Base-by-base conservation (phyloP, 2,113 vertebrate species). In the Chloropsis cyanopogon region DNA sequence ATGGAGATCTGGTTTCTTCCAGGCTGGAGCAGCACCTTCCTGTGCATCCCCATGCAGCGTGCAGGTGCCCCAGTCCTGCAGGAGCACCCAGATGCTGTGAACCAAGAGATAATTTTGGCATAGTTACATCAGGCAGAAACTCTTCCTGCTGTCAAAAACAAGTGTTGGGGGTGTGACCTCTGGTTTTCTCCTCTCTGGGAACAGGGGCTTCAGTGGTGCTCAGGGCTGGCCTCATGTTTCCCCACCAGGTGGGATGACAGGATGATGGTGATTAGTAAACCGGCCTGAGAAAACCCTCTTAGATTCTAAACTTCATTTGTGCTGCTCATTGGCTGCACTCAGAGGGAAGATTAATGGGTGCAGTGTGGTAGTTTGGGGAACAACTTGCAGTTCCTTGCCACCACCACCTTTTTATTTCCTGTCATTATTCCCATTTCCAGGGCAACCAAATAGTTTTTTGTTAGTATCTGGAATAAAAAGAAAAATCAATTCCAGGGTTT, bases 221-320 rank as follows among this genome's bases (percentile, higher is more conserved):
- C 71, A 46, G 68, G 44, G 25, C 2, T 94, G 82, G 56, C 82
- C 72, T 95, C 64, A 37, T 0, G 0, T 70, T 69, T 71, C 82
- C 68, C 31, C 60, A 35, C 21, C 7, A 11, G 59, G 66, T 0
- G 4, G 64, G 73, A 56, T 39, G 66, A 65, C 0, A 4, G 75
- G 66, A 57, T 69, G 66, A 63, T 46, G 50, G 65, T 20, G 71
- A 81, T 90, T 75, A 83, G 68, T 28, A 88, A 90, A 95, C 21
- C 20, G 80, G 86, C 68, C 90, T 94, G 82, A 88, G 69, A 86
- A 93, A 96, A 96, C 86, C 90, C 56, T 61, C 80, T 78, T 93
- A 84, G 44, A 79, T 39, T 68, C 61, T 86, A 75, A 86, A 72
- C 80, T 90, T 95, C 4, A 0, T 82, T 75, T 88, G 56, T 64